Evolutionary conservation across 2,888 invertebrate species (phyloP).

Genomic region (Eristalis intricaria): DNA sequence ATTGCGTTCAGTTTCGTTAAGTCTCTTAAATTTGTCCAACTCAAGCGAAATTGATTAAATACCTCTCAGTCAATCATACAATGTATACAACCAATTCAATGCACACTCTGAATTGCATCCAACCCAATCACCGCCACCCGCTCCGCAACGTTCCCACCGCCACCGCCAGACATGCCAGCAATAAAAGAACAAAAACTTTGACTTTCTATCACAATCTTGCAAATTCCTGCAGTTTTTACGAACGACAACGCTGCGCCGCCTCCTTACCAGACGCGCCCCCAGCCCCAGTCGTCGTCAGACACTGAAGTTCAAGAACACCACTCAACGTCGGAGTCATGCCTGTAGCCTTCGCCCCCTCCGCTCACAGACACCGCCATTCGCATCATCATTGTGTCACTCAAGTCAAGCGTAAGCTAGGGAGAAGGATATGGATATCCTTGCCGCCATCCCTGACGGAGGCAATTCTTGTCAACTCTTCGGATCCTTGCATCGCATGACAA

Average conservation of each 20-base stretch:
- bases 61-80: no score
- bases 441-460: conserved; percentile 22
- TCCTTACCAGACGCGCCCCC: neutral
- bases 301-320: conserved; percentile 55
- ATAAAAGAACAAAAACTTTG: neutral
- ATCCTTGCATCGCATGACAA: conserved; percentile 29
- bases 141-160: neutral
- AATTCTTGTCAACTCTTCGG: conserved; percentile 26
- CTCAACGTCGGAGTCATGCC: neutral
- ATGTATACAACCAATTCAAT: neutral
- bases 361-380: conserved; percentile 23
- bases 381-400: conserved; percentile 57
- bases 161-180: neutral
- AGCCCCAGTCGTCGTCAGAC: neutral
- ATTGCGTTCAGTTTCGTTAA: no score
- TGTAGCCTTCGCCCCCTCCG: conserved; percentile 25
- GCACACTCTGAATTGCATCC: neutral
- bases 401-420: conserved; percentile 19
- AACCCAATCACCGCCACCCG: neutral
- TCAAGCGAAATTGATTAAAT: no score
- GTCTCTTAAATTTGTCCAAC: no score
- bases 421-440: conserved; percentile 31
- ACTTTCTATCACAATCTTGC: conserved; percentile 7
- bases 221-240: neutral
- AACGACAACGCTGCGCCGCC: neutral